Evolutionary conservation across 2,113 vertebrate genomes (phyloP).

Genomic region (Callocephalon fimbriatum): DNA sequence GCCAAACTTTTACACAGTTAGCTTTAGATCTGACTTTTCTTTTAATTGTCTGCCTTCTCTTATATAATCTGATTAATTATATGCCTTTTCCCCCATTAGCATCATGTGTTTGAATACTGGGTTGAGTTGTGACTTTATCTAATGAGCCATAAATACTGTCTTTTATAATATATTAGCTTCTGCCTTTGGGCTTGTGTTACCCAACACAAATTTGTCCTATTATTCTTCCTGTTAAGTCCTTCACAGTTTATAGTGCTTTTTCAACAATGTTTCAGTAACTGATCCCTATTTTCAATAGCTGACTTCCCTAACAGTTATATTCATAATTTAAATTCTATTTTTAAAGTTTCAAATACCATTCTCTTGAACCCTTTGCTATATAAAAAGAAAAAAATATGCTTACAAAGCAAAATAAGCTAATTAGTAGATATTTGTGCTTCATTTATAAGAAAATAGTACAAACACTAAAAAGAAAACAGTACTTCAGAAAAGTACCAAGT

Average conservation of each 20-base stretch:
- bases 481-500: not conserved
- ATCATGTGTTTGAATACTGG: not conserved
- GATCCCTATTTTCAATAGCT: not conserved
- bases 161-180: conserved; percentile 31
- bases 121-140: conserved; percentile 7
- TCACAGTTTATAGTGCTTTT: not conserved
- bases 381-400: not conserved
- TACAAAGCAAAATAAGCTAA: not conserved
- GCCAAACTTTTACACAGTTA: not conserved
- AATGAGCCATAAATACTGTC: conserved; percentile 60
- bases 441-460: not conserved
- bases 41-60: conserved; percentile 12
- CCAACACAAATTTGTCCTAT: not conserved
- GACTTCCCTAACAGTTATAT: not conserved
- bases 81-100: not conserved
- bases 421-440: not conserved
- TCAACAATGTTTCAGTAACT: not conserved
- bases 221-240: not conserved
- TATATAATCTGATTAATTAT: conserved; percentile 9
- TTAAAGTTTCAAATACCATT: not conserved
- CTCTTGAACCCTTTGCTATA: not conserved
- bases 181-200: conserved; percentile 16
- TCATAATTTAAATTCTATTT: not conserved
- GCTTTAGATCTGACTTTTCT: not conserved
- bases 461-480: not conserved